phyloP scores from a whole-genome alignment of 2,113 vertebrate species.

The Sciurus niger region DNA sequence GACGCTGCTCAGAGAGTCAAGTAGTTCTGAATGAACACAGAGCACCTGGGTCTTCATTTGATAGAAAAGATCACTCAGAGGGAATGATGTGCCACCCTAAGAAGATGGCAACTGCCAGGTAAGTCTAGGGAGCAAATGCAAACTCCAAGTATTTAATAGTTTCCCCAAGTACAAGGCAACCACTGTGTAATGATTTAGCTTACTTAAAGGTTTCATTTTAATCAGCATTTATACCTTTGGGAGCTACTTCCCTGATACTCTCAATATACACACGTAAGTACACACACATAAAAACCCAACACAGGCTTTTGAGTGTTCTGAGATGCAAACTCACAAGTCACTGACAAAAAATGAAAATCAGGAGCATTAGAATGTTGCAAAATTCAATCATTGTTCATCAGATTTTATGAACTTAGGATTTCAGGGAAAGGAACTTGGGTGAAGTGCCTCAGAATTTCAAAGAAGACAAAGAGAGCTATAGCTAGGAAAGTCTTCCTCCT shows the following conservation, averaged over 20 bases:
- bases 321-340: neutral
- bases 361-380: neutral
- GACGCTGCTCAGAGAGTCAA: neutral
- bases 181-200: neutral
- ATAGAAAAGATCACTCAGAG: neutral
- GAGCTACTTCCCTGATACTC: neutral
- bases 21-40: neutral
- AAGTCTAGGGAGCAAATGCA: neutral
- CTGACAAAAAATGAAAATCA: neutral
- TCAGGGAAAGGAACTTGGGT: neutral
- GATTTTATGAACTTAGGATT: neutral
- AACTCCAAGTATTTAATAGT: neutral
- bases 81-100: neutral
- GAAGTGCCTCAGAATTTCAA: neutral
- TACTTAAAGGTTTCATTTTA: neutral
- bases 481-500: neutral
- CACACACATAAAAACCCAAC: neutral
- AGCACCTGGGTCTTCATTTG: neutral
- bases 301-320: neutral
- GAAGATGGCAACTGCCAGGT: neutral
- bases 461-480: neutral
- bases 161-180: slow-evolving; percentile 14
- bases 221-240: neutral
- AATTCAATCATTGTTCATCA: neutral
- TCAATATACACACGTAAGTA: neutral